Percentiles rank a stretch among this genome's conserved stretches.
phyloP scores from a whole-genome alignment of 1,140 invertebrate species.

The Diabrotica undecimpunctata region DNA sequence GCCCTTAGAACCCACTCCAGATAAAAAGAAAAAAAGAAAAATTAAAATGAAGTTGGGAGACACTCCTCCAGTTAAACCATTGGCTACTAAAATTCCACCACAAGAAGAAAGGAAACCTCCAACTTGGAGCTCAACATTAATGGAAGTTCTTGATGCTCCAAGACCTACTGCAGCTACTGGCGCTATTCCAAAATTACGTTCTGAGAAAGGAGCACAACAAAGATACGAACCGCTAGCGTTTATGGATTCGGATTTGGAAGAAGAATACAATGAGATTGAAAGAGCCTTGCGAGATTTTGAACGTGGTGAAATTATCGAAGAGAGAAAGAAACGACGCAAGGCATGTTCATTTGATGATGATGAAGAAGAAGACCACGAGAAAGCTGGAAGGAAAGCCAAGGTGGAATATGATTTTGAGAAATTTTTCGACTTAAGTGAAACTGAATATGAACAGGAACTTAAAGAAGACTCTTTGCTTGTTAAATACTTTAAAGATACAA shows the following conservation, averaged over 20 bases:
- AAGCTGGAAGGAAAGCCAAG: constrained; percentile 10
- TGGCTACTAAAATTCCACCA: constrained; percentile 19
- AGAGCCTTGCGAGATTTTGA: constrained; percentile 16
- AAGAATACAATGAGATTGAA: constrained; percentile 14
- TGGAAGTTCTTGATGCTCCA: constrained; percentile 22
- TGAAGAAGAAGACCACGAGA: constrained; percentile 12
- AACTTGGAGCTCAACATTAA: constrained; percentile 44
- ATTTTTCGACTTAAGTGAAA: background rate
- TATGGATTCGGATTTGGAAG: background rate
- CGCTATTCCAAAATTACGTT: constrained; percentile 11
- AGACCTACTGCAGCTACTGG: constrained; percentile 5
- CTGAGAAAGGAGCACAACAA: background rate
- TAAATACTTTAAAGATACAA: constrained; percentile 8
- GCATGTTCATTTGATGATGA: constrained; percentile 5
- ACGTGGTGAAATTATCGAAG: constrained; percentile 4
- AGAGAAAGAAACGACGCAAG: constrained; percentile 10
- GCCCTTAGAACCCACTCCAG: constrained; percentile 4
- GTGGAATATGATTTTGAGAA: constrained; percentile 17
- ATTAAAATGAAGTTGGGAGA: constrained; percentile 22
- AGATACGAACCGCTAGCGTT: background rate
- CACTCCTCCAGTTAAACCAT: constrained; percentile 25
- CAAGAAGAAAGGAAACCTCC: constrained; percentile 32
- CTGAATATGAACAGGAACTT: constrained; percentile 11
- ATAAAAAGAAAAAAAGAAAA: constrained; percentile 23
- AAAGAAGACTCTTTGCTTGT: constrained; percentile 3